phyloP scores from a whole-genome alignment of 2,113 vertebrate genomes.

The Ancistrus triradiatus region DNA sequence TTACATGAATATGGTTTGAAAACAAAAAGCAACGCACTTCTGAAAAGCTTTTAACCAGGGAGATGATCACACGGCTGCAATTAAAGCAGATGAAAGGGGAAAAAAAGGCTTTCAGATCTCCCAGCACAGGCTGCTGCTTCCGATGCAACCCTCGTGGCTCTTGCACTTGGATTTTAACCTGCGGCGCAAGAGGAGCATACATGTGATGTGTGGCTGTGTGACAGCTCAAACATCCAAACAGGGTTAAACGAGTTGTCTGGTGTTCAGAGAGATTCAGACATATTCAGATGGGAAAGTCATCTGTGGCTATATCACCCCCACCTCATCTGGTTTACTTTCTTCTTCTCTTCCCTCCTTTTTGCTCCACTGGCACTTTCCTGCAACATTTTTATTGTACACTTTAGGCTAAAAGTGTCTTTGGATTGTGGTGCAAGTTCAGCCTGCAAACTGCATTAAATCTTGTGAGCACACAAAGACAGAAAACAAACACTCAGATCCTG shows the following conservation, averaged over 20 bases:
- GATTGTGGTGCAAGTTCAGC: too few species aligned
- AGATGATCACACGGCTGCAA: too few species aligned
- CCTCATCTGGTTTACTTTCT: neutral
- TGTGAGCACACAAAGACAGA: neutral
- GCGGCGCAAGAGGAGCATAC: too few species aligned
- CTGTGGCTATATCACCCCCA: slow-evolving; percentile 33
- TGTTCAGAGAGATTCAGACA: slow-evolving; percentile 13
- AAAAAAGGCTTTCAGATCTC: too few species aligned
- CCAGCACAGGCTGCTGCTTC: neutral
- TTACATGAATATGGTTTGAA: too few species aligned
- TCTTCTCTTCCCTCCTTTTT: neutral
- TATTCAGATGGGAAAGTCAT: slow-evolving; percentile 33
- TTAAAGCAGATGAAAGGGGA: too few species aligned
- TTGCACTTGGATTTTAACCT: too few species aligned
- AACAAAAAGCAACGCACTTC: too few species aligned
- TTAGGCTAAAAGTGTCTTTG: slow-evolving; percentile 4
- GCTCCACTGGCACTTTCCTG: neutral
- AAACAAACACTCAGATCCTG: neutral
- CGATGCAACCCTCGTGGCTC: slow-evolving; percentile 10
- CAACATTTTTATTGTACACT: neutral
- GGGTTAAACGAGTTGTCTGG: slow-evolving; percentile 25
- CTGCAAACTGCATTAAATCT: neutral
- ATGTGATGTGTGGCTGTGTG: neutral
- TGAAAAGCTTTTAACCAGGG: too few species aligned
- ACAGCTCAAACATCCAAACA: neutral